A percentile compares a stretch with the other conserved stretches of the same genome.
phyloP scores from a whole-genome alignment of 2,113 vertebrate species.

The Brachyhypopomus occidentalis region DNA sequence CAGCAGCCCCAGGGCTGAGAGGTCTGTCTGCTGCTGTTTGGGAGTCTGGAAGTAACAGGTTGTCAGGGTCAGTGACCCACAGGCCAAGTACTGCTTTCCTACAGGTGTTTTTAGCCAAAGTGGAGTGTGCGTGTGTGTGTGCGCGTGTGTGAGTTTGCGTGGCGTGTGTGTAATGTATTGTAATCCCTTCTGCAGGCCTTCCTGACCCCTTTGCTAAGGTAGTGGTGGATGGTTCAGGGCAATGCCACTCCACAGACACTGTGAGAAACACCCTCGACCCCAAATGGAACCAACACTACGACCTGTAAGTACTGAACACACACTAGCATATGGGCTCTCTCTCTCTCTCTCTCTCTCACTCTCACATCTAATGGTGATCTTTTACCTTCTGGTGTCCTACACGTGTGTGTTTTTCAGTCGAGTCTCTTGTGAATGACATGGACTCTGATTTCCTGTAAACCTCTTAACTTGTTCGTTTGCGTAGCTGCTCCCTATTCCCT shows the following conservation, averaged over 20 bases:
- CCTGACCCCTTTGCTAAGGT: slow-evolving; percentile 99
- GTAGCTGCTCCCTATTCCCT: not conserved
- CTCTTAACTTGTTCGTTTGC: not conserved
- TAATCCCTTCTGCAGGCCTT: slow-evolving; percentile 77
- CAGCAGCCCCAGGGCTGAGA: not conserved
- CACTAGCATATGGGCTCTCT: slow-evolving; percentile 86
- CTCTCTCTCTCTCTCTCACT: not conserved
- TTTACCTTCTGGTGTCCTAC: too few relatives aligned
- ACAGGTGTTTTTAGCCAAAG: not conserved
- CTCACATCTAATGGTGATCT: too few relatives aligned
- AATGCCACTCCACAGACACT: slow-evolving; percentile 99
- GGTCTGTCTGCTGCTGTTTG: slow-evolving; percentile 53
- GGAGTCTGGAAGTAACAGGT: slow-evolving; percentile 69
- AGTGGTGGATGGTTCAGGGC: slow-evolving; percentile 97
- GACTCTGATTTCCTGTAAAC: too few relatives aligned
- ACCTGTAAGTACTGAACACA: slow-evolving; percentile 87
- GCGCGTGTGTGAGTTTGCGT: not conserved
- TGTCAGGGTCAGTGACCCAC: slow-evolving; percentile 65
- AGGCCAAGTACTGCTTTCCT: slow-evolving; percentile 67
- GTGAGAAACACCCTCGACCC: slow-evolving; percentile 99
- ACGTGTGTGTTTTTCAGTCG: too few relatives aligned
- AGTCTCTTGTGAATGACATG: too few relatives aligned
- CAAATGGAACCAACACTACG: slow-evolving; percentile 99
- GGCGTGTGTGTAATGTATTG: not conserved
- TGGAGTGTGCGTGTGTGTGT: slow-evolving; percentile 11